A percentile compares a stretch with the other conserved stretches of the same genome.
Conservation (phyloP, 2,888 invertebrate species). For the Agrotis exclamationis region DNA sequence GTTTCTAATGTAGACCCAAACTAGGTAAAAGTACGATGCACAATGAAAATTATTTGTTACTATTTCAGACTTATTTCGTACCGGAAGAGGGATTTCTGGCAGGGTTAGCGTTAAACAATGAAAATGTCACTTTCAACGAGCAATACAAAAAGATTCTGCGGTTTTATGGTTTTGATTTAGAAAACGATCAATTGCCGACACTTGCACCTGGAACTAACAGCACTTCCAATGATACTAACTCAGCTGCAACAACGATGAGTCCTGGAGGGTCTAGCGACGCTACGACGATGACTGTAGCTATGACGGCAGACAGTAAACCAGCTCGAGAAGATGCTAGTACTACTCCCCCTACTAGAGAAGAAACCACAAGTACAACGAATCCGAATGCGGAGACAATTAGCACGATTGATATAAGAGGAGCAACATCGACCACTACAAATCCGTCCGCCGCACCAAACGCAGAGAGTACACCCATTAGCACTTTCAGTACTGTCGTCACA, state of each 20-base stretch:
- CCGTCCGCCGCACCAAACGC: constrained; percentile 75
- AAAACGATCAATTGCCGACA: constrained; percentile 83
- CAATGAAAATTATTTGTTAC: constrained; percentile 14
- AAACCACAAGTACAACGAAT: constrained; percentile 72
- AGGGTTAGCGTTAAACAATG: constrained; percentile 95
- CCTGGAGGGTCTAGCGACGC: constrained; percentile 50
- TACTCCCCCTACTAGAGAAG: constrained; percentile 71
- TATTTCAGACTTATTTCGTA: constrained; percentile 95
- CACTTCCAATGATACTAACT: constrained; percentile 68
- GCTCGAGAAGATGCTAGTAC: constrained; percentile 69
- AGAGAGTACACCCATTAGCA: constrained; percentile 68
- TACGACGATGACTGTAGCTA: constrained; percentile 58
- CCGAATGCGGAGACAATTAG: constrained; percentile 79
- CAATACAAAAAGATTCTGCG: constrained; percentile 94
- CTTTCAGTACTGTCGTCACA: constrained; percentile 35
- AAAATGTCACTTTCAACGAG: constrained; percentile 94
- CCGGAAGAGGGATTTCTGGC: constrained; percentile 96
- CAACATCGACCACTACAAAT: constrained; percentile 70
- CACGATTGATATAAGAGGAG: constrained; percentile 70
- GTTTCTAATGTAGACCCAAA: neutral
- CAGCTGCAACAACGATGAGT: constrained; percentile 59
- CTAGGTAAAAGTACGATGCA: neutral
- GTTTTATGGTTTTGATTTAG: constrained; percentile 96
- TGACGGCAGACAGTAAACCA: constrained; percentile 68
- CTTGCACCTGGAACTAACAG: constrained; percentile 71